Base-by-base conservation (phyloP, 2,113 vertebrate genomes). In the Apus apus region DNA sequence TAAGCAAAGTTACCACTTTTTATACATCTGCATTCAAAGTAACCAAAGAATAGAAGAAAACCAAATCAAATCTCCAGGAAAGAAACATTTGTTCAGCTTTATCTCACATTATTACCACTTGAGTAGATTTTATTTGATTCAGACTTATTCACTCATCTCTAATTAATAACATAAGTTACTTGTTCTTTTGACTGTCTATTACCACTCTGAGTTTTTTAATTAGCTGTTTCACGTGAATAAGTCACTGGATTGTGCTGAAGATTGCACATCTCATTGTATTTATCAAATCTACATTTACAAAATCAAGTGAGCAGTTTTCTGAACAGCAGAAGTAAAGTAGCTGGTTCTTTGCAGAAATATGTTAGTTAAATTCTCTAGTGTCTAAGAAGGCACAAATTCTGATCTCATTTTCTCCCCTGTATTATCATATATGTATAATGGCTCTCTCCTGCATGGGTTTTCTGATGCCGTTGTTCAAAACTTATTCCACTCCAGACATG, bases 111-210 rank as follows among this genome's bases (percentile, higher is more conserved):
- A 30, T 81, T 84, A 67, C 26, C 0, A 6, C 53, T 93, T 62
- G 38, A 75, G 27, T 34, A 64, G 34, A 51, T 79, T 94, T 93
- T 83, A 17, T 86, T 83, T 90, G 50, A 71, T 89, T 92, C 48
- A 65, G 30, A 78, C 9, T 34, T 77, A 27, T 77, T 90, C 8
- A 1, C 43, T 87, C 32, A 61, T 82, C 27, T 81, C 21, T 68
- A 89, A 75, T 81, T 84, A 90, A 67, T 70, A 77, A 30, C 20
- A 20, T 60, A 67, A 66, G 32, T 74, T 2, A 60, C 77, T 75
- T 87, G 32, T 85, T 84, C 53, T 21, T 67, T 38, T 71, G 65
- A 74, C 62, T 9, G 4, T 76, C 58, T 93, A 56, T 81, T 77
- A 82, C 36, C 8, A 65, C 10, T 73, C 30, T 46, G 6, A 14